These are phyloP conservation scores for Sylvilagus bachmani DNA, from an alignment of 2,113 vertebrate genomes.

Conservation along the genomic window DNA sequence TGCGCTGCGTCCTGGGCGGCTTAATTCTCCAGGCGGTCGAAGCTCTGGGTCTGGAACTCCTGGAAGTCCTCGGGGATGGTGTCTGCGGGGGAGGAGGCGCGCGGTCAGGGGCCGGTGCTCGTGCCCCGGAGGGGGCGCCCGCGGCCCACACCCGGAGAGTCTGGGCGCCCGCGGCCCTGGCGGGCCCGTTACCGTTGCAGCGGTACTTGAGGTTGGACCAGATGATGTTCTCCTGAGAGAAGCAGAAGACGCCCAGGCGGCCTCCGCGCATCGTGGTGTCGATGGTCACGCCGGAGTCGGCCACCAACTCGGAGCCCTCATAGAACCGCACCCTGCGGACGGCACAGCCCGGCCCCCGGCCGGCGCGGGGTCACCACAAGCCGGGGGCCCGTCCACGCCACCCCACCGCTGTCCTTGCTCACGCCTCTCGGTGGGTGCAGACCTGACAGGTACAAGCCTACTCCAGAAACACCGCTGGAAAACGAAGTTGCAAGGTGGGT, in stretches of 20 bases:
- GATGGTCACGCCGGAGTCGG: constrained; percentile 95
- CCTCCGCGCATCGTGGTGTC: constrained; percentile 99
- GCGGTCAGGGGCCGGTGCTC: not conserved
- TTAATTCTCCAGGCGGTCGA: constrained; percentile 88
- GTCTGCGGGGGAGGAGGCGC: constrained; percentile 87
- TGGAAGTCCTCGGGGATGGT: constrained; percentile 96
- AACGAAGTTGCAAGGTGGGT: no score
- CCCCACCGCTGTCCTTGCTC: no score
- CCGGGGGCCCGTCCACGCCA: no score
- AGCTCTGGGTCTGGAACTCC: constrained; percentile 90
- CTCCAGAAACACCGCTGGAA: no score
- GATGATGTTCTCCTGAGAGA: constrained; percentile 99
- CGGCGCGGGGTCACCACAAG: no score
- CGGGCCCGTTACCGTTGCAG: constrained; percentile 94
- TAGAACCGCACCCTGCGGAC: constrained; percentile 94
- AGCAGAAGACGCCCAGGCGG: constrained; percentile 99
- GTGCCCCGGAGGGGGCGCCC: constrained; percentile 44
- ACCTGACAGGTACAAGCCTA: no score
- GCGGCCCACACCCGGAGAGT: no score
- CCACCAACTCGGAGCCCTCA: constrained; percentile 96
- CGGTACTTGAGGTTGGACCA: constrained; percentile 99
- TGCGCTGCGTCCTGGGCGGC: constrained; percentile 29
- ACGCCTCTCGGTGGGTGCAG: no score
- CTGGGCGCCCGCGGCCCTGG: no score
- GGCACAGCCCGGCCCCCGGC: not conserved